Evolutionary conservation across 2,888 invertebrate genomes (phyloP).

Genomic region (Trichacis sp.): DNA sequence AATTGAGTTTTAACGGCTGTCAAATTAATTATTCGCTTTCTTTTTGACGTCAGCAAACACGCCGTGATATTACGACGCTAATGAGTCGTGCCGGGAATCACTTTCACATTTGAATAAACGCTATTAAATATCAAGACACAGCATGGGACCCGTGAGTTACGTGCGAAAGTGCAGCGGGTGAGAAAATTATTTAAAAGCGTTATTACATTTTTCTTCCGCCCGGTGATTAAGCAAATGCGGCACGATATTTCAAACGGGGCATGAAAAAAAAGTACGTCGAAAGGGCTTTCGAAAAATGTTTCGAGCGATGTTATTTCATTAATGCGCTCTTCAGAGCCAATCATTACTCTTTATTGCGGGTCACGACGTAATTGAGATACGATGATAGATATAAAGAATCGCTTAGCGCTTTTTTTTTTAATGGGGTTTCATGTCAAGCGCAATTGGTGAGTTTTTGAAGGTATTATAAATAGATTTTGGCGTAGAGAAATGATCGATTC

Average conservation of each 20-base stretch:
- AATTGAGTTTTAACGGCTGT: conserved; percentile 9
- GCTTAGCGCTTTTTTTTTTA: too few species aligned
- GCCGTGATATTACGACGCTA: neutral
- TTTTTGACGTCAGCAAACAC: neutral
- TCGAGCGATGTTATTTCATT: too few species aligned
- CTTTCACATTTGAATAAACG: conserved; percentile 7
- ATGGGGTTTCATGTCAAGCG: too few species aligned
- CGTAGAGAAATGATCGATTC: neutral
- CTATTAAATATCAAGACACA: conserved; percentile 9
- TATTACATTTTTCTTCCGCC: neutral
- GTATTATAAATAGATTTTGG: neutral
- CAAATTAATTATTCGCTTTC: conserved; percentile 9
- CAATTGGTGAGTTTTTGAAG: neutral
- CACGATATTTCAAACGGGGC: conserved; percentile 1
- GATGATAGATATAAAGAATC: too few species aligned
- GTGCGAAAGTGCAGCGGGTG: neutral
- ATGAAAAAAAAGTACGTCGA: conserved; percentile 5
- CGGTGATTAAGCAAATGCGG: neutral
- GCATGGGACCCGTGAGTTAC: conserved; percentile 3
- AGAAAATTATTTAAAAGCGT: neutral
- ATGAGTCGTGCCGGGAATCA: neutral
- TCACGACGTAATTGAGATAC: too few species aligned
- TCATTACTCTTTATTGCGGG: too few species aligned
- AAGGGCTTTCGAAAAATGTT: neutral
- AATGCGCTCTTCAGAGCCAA: too few species aligned